phyloP scores from a whole-genome alignment of 2,113 vertebrate genomes.

The Grantiella picta region DNA sequence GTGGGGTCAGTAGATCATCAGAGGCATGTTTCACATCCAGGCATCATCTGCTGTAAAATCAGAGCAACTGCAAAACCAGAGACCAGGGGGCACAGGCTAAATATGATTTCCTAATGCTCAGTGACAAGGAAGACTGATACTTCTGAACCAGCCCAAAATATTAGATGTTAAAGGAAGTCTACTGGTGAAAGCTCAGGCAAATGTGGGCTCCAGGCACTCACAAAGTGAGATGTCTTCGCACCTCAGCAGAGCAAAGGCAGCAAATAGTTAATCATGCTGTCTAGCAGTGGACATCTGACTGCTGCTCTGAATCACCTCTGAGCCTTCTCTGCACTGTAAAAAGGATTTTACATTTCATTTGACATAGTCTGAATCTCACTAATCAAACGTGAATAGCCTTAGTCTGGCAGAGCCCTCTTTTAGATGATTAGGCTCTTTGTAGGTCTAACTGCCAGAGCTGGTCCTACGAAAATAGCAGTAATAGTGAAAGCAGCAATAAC shows the following conservation, averaged over 20 bases:
- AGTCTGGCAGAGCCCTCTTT: neutral
- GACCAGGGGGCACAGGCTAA: neutral
- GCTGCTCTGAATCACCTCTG: neutral
- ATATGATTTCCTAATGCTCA: neutral
- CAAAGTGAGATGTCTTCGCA: neutral
- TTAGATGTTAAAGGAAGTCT: neutral
- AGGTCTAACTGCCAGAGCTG: neutral
- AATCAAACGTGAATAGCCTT: neutral
- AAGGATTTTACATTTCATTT: neutral
- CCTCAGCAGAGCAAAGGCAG: neutral
- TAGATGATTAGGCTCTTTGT: neutral
- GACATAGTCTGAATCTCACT: neutral
- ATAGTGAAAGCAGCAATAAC: neutral
- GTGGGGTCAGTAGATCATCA: neutral
- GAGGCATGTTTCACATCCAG: neutral
- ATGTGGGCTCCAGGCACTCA: neutral
- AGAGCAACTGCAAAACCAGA: neutral
- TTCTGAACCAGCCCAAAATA: neutral
- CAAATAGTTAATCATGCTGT: neutral
- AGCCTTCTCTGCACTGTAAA: neutral
- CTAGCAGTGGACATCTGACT: neutral
- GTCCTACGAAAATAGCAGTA: neutral
- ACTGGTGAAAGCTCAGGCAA: neutral
- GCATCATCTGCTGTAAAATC: neutral
- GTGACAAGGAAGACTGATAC: neutral